Percentiles rank a stretch among this genome's conserved stretches.
These are phyloP conservation scores for Myotis myotis DNA, from an alignment of 2,797 vertebrate species.

Conservation along the genomic window DNA sequence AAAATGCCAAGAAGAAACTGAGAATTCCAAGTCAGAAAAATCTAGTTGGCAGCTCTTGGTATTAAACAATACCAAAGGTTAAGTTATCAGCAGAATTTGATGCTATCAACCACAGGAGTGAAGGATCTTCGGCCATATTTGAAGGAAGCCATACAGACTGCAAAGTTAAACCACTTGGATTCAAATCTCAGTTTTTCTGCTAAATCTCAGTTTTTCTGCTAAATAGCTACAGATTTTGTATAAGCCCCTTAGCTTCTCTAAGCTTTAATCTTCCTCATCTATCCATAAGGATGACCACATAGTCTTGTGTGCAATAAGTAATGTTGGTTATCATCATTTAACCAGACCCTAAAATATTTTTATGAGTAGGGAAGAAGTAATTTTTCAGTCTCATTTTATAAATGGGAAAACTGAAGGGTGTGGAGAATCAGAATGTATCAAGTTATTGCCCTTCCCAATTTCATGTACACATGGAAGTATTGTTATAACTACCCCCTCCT, in stretches of 20 bases:
- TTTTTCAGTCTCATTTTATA: not conserved
- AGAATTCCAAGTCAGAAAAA: slow-evolving; percentile 16
- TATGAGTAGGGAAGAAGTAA: not conserved
- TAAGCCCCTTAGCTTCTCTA: not conserved
- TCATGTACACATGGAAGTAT: not conserved
- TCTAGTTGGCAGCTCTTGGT: not conserved
- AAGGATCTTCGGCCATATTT: not conserved
- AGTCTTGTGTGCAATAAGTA: not conserved
- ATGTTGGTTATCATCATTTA: not conserved
- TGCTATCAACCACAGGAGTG: not conserved
- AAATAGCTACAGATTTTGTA: not conserved
- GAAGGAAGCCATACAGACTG: not conserved
- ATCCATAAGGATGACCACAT: not conserved
- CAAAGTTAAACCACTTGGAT: not conserved
- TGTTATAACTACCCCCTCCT: not conserved
- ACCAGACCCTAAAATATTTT: not conserved
- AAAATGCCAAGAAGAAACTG: not conserved
- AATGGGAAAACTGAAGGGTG: not conserved
- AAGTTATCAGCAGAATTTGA: not conserved
- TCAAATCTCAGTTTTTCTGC: not conserved
- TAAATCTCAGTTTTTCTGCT: not conserved
- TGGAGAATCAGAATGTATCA: not conserved
- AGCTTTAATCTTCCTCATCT: not conserved
- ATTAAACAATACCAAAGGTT: not conserved
- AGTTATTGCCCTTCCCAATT: not conserved